These are phyloP conservation scores for Neolamprologus falcicula DNA, from an alignment of 2,113 vertebrate genomes.

Conservation along the genomic window DNA sequence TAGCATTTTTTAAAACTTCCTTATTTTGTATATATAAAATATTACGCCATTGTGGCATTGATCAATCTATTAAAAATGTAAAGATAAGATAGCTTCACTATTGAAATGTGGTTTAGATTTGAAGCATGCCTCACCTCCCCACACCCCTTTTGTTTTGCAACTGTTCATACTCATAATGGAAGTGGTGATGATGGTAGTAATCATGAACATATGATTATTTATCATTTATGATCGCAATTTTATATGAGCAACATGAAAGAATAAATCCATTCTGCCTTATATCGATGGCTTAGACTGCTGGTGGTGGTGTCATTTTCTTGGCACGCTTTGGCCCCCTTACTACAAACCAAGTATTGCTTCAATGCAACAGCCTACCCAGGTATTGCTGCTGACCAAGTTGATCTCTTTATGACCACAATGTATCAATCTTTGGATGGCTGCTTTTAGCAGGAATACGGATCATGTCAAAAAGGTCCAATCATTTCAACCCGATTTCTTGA, in stretches of 20 bases:
- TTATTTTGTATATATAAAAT: background rate
- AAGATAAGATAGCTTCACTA: background rate
- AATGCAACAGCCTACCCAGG: too few species aligned
- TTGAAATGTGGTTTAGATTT: background rate
- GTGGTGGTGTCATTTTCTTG: background rate
- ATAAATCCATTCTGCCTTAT: background rate
- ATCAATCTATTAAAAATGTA: background rate
- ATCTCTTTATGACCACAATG: background rate
- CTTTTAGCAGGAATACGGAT: background rate
- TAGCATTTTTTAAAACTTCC: background rate
- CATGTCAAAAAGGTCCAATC: background rate
- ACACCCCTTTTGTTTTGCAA: background rate
- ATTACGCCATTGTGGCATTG: background rate
- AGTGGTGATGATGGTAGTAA: background rate
- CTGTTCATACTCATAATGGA: background rate
- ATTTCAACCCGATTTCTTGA: background rate
- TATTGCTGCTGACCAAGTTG: background rate
- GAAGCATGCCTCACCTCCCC: background rate
- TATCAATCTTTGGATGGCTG: background rate
- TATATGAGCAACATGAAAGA: background rate
- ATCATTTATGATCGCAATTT: background rate
- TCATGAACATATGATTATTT: background rate
- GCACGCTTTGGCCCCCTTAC: background rate
- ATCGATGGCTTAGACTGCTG: background rate
- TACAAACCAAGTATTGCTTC: background rate